Base-by-base conservation (phyloP, 2,888 invertebrate genomes). In the Microctonus hyperodae region DNA sequence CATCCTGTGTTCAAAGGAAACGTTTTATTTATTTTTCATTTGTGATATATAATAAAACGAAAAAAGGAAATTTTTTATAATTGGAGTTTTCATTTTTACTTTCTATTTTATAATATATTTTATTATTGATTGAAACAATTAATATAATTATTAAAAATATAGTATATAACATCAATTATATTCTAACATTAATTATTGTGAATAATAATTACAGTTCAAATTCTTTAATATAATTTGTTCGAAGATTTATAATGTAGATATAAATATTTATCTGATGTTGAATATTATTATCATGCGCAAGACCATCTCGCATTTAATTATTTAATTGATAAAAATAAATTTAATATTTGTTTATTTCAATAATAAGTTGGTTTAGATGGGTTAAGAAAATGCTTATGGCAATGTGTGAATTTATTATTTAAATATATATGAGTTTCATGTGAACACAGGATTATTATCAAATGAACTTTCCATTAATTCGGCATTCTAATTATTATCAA, bases 1-100 rank as follows among this genome's bases (percentile, higher is more conserved):
- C 4, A 81, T 82, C 81, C 81, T 81, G 81, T 81, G 81, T 82
- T 82, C 82, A 81, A 74, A 81, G 81, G 81, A 81, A 77, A 74
- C 61, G 65, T 65, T 9, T n/a, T 25, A 25, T 16, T n/a, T 16
- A 33, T 56, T 44, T 44, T 2, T n/a, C 9, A 7, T 44, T 1
- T 4, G 7, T 44, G n/a, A 53, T 53, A 25, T 53, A 25, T 53
- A n/a, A 33, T 9, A 10, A 16, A 5, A 13, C n/a, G 10, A 25
- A n/a, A n/a, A 53, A 28, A n/a, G 20, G 16, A 33, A 25, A n/a
- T 50, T 16, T 72, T 69, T 70, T 71, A 68, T 72, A 44, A 7
- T 16, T 1, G 16, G 16, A 44, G 6, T 44, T 6, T 20, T 7
- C 3, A 16, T 16, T 16, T 20, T 3, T 44, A n/a, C 16, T 6